These are phyloP conservation scores for Ips nitidus DNA, from an alignment of 1,140 invertebrate species.

Conservation along the genomic window DNA sequence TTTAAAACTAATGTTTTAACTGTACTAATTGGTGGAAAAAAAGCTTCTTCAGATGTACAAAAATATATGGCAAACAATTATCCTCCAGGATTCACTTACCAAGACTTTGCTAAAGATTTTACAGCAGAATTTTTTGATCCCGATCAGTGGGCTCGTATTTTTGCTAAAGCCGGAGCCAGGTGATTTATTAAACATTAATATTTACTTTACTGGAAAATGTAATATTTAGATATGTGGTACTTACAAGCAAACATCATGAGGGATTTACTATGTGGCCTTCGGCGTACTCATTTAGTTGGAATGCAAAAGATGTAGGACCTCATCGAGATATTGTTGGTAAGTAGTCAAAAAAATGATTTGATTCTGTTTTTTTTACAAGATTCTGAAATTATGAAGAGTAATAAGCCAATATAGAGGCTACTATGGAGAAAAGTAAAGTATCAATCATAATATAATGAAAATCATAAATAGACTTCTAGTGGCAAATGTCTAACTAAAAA, in stretches of 20 bases:
- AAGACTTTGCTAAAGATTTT: slow-evolving; percentile 81
- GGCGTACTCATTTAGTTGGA: slow-evolving; percentile 86
- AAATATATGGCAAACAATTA: slow-evolving; percentile 78
- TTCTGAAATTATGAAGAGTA: no score
- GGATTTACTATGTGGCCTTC: slow-evolving; percentile 90
- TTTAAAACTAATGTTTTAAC: not conserved
- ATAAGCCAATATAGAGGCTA: not conserved
- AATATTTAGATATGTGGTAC: slow-evolving; percentile 72
- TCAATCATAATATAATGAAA: no score
- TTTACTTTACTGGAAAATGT: not conserved
- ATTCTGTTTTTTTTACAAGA: not conserved
- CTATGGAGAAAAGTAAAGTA: not conserved
- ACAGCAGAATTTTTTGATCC: slow-evolving; percentile 83
- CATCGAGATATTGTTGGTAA: slow-evolving; percentile 76
- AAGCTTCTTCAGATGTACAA: slow-evolving; percentile 7
- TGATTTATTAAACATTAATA: slow-evolving; percentile 50
- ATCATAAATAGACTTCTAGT: no score
- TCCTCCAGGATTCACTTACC: slow-evolving; percentile 79
- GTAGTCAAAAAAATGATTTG: slow-evolving; percentile 7
- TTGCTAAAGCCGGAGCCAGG: slow-evolving; percentile 76
- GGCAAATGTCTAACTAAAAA: no score
- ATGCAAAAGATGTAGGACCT: slow-evolving; percentile 83
- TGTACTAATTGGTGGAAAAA: not conserved
- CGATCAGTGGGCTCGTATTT: slow-evolving; percentile 72
- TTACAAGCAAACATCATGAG: slow-evolving; percentile 94